Evolutionary conservation across 1,140 invertebrate species (phyloP), one percentile per base, ranked within the genome.

Genomic region (Hermatobates lingyangjiaoensis): DNA sequence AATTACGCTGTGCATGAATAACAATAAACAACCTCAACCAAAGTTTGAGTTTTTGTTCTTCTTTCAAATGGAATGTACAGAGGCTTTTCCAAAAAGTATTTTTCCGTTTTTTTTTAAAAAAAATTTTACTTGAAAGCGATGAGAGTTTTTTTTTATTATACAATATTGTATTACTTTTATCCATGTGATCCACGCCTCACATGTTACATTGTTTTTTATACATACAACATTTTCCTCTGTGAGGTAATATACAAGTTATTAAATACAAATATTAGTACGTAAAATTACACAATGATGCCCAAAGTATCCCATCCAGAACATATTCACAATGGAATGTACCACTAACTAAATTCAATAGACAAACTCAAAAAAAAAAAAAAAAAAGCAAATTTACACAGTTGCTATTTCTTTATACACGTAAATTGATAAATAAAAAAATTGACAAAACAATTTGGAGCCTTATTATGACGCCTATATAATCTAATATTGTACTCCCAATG

Each of bases 261-360:
- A 21, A 45, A 12, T 12, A 21, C 7, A 10, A 7, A 14, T 21
- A 45, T 18, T 18, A 34, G 30, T 10, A 10, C 30, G 30, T 18
- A 12, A 34, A 46, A 4, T 46, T 15, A 21, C 45, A 45, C 24
- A 48, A 49, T 56, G 46, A 56, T 56, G 54, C 54, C 54, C 54
- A 53, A 50, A 53, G 34, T 53, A 56, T 56, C 54, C 54, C 54
- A 34, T 56, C 51, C 51, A 53, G 50, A 54, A 34, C 48, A 45
- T 46, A 27, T 39, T 42, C 47, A 38, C 15, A 27, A 30, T 54
- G 26, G 48, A 54, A 39, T 54, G 52, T 47, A 54, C 49, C 45
- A 28, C 38, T 50, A 54, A 47, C 26, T 47, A 47, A 27, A 27
- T 27, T 27, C 26, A 14, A 21, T 27, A 27, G 18, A 38, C 30